A percentile compares a stretch with the other conserved stretches of the same genome.
Conservation (phyloP, 2,113 vertebrate species). For the Macrotis lagotis region DNA sequence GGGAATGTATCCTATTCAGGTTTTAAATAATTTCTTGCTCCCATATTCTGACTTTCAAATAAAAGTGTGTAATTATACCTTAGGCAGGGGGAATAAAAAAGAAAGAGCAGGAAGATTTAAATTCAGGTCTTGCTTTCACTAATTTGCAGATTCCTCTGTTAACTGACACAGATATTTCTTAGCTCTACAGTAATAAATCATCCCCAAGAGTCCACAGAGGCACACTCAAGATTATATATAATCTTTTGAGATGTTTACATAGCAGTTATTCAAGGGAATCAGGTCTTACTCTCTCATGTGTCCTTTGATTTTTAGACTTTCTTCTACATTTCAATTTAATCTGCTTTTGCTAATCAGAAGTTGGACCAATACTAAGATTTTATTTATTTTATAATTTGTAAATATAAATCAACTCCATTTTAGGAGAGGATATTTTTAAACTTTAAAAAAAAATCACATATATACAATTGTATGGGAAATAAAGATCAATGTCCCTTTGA, state of each 20-base stretch:
- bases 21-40: not conserved
- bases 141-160: not conserved
- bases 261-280: not conserved
- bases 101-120: not conserved
- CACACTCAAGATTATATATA: not conserved
- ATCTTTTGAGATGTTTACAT: not conserved
- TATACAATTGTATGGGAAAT: not conserved
- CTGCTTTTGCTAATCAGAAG: conserved; percentile 5
- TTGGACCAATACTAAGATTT: conserved; percentile 40
- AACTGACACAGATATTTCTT: not conserved
- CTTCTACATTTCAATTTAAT: not conserved
- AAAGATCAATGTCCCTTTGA: not conserved
- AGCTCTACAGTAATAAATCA: not conserved
- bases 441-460: conserved; percentile 30
- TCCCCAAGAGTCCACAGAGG: not conserved
- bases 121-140: not conserved
- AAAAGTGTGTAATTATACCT: not conserved
- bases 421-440: conserved; percentile 11
- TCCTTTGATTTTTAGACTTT: not conserved
- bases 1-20: not conserved
- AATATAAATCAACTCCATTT: not conserved
- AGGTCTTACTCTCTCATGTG: not conserved
- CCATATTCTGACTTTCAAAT: not conserved
- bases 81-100: too few species aligned
- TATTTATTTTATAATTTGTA: not conserved